phyloP scores from a whole-genome alignment of 2,113 vertebrate species.

The Podiceps cristatus region DNA sequence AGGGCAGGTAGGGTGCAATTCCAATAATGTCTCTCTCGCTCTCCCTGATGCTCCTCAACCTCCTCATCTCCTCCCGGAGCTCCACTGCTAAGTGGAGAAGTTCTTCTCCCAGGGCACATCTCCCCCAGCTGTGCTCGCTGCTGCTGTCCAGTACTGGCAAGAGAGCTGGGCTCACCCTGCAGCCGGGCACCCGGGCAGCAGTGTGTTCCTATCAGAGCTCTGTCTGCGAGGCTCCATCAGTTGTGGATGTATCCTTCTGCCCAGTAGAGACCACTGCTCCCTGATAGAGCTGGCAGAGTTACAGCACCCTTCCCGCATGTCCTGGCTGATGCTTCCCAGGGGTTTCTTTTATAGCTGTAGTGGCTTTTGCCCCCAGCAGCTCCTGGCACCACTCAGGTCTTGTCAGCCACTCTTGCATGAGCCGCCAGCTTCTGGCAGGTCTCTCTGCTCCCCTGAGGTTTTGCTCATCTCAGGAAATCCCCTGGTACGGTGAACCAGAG shows the following conservation, averaged over 20 bases:
- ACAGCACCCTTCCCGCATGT: rapidly evolving
- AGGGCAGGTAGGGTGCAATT: background rate
- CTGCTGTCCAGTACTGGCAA: background rate
- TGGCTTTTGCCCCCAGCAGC: background rate
- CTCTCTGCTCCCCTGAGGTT: background rate
- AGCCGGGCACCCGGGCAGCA: background rate
- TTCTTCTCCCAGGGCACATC: background rate
- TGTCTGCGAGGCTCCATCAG: background rate
- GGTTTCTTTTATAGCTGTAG: background rate
- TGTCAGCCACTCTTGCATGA: background rate
- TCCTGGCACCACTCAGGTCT: background rate
- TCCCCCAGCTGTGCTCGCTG: background rate
- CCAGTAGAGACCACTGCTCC: background rate
- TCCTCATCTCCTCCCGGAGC: background rate
- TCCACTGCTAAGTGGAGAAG: background rate
- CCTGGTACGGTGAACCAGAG: background rate
- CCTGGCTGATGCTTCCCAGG: background rate
- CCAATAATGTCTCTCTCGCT: background rate
- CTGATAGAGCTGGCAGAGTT: background rate
- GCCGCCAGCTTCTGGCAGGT: background rate
- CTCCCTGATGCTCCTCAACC: background rate
- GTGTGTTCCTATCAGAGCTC: background rate
- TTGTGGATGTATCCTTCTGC: background rate
- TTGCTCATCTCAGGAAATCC: background rate
- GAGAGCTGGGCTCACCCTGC: background rate